Evolutionary conservation across 2,888 invertebrate species (phyloP), one percentile per base, ranked within the genome.

Genomic region (Abrostola triplasia): DNA sequence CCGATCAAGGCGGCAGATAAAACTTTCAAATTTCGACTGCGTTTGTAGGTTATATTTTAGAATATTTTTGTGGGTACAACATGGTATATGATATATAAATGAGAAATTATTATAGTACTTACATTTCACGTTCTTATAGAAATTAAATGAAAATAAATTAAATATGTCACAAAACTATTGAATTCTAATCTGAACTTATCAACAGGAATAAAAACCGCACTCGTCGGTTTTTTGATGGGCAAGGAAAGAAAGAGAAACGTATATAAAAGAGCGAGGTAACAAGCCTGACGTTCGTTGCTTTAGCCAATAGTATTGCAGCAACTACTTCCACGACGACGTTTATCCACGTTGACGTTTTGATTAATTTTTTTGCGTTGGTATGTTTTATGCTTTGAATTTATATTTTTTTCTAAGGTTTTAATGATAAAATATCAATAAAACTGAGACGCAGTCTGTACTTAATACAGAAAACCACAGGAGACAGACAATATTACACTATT

Each of bases 221-320:
- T 76, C 77, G 76, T 80, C 76, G 78, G 70, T 79, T 77, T 76
- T 73, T 67, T 74, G 70, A 71, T 73, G 77, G 74, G 66, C 73
- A 73, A 64, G 71, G 69, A 80, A 76, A 76, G 76, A 77, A 58
- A 71, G 66, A 71, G 64, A 76, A 24, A 54, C 5, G 13, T 13
- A 47, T 35, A 12, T 37, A 47, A 13, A 12, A 44, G 38, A 56
- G 53, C 36, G 55, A 40, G 50, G 48, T 40, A 42, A 40, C 58
- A 38, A 41, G 42, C 38, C 13, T 40, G 36, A 48, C 47, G 41
- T 36, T n/a, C 12, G 24, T 40, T 35, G 13, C 36, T 37, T 44
- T n/a, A 57, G 60, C 77, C 76, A 76, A 73, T 70, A 60, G 41
- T 24, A 62, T 1, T 5, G 5, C 7, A 55, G 51, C 41, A 41